Conservation (phyloP, 2,113 vertebrate genomes). For the Mormoops blainvillei region DNA sequence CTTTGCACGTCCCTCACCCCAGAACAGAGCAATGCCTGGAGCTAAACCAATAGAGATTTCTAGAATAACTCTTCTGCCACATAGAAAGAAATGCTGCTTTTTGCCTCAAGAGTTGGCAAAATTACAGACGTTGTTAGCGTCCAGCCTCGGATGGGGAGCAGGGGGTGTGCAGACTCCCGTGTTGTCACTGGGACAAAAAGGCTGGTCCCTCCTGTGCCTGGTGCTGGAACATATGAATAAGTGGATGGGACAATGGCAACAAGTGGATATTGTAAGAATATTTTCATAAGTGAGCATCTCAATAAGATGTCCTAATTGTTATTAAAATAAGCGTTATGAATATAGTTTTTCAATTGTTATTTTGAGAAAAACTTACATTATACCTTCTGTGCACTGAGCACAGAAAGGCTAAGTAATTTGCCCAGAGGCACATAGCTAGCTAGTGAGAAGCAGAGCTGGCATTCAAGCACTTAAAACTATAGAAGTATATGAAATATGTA, state of each 20-base stretch:
- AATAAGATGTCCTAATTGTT: neutral
- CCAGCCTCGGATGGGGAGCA: neutral
- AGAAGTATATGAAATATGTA: neutral
- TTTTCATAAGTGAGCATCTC: neutral
- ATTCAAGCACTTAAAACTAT: neutral
- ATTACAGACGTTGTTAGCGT: neutral
- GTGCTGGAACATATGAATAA: rapidly evolving
- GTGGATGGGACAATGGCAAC: rapidly evolving
- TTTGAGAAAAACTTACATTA: neutral
- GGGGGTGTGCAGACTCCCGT: rapidly evolving
- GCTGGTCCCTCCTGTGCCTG: rapidly evolving
- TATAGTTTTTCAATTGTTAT: neutral
- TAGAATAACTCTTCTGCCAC: neutral
- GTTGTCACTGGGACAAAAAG: rapidly evolving
- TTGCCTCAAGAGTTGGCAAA: neutral
- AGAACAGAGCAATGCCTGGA: neutral
- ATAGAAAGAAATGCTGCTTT: neutral
- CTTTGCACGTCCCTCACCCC: neutral
- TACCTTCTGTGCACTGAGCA: neutral
- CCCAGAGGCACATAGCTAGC: neutral
- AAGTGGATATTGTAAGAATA: rapidly evolving
- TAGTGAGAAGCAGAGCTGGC: neutral
- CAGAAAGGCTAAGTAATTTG: neutral
- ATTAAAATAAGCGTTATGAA: neutral
- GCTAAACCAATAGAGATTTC: neutral